Percentiles rank a stretch among this genome's conserved stretches.
phyloP scores from a whole-genome alignment of 2,888 invertebrate genomes.

The Hyalella azteca region DNA sequence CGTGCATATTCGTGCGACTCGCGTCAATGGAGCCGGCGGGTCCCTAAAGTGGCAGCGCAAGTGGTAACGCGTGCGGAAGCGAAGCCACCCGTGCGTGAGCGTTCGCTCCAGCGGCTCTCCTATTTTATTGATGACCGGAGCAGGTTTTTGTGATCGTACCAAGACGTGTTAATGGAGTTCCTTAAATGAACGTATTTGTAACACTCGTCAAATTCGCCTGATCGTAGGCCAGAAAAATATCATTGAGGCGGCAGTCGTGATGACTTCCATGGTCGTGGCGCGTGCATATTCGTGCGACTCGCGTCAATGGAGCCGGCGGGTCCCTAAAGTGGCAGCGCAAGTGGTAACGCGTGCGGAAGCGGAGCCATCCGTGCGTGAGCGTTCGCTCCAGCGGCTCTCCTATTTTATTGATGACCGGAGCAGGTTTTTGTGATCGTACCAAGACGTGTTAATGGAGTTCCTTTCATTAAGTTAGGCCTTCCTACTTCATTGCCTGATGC shows the following conservation, averaged over 20 bases:
- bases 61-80: slow-evolving; percentile 26
- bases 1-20: not conserved
- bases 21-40: not conserved
- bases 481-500: too few relatives aligned
- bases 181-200: too few relatives aligned
- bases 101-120: not conserved
- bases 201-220: too few relatives aligned
- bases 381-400: not conserved
- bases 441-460: slow-evolving; percentile 29
- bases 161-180: too few relatives aligned
- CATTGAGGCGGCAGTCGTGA: too few relatives aligned
- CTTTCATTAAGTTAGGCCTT: slow-evolving; percentile 20
- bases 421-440: slow-evolving; percentile 18
- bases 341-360: slow-evolving; percentile 26
- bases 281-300: not conserved
- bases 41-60: not conserved
- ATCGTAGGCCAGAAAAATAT: too few relatives aligned
- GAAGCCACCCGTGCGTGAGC: not conserved
- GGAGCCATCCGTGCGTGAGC: not conserved
- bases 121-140: slow-evolving; percentile 24
- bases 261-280: too few relatives aligned
- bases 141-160: slow-evolving; percentile 19
- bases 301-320: not conserved
- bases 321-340: not conserved
- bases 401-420: slow-evolving; percentile 24